Conservation (phyloP, 1,140 invertebrate genomes). For the Delia radicum region DNA sequence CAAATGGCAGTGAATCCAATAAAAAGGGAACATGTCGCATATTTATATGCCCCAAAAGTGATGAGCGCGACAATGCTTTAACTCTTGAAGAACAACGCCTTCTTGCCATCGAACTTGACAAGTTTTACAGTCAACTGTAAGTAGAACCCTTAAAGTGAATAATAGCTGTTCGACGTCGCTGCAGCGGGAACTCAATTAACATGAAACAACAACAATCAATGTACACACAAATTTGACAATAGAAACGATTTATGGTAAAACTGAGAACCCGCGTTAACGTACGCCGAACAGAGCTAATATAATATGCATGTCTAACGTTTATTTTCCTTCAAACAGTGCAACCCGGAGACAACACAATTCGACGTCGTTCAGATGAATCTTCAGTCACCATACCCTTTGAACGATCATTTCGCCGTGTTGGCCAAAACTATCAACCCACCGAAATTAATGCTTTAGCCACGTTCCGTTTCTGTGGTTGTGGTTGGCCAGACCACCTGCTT, state of each 20-base stretch:
- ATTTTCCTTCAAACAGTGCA: conserved; percentile 54
- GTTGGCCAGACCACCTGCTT: conserved; percentile 60
- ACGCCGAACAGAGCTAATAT: not conserved
- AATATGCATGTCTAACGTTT: not conserved
- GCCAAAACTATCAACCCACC: conserved; percentile 56
- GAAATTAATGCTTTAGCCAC: conserved; percentile 41
- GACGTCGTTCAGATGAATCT: conserved; percentile 61
- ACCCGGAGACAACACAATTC: conserved; percentile 61
- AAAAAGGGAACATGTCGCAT: conserved; percentile 61
- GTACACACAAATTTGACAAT: too few relatives aligned
- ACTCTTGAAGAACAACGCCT: conserved; percentile 58
- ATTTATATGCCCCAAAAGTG: conserved; percentile 61
- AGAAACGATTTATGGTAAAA: not conserved
- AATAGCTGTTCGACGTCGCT: not conserved
- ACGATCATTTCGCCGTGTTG: conserved; percentile 65
- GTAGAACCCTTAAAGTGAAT: too few relatives aligned
- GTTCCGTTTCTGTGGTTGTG: conserved; percentile 61
- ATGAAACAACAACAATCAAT: too few relatives aligned
- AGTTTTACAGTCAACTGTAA: conserved; percentile 59
- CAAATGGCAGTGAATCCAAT: conserved; percentile 42
- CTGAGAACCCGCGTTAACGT: conserved; percentile 8
- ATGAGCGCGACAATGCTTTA: conserved; percentile 60
- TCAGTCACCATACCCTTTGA: conserved; percentile 69
- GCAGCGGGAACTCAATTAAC: too few relatives aligned
- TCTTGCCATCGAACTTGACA: conserved; percentile 64